Evolutionary conservation across 2,797 vertebrate species (phyloP).

Genomic region (Limosa lapponica): DNA sequence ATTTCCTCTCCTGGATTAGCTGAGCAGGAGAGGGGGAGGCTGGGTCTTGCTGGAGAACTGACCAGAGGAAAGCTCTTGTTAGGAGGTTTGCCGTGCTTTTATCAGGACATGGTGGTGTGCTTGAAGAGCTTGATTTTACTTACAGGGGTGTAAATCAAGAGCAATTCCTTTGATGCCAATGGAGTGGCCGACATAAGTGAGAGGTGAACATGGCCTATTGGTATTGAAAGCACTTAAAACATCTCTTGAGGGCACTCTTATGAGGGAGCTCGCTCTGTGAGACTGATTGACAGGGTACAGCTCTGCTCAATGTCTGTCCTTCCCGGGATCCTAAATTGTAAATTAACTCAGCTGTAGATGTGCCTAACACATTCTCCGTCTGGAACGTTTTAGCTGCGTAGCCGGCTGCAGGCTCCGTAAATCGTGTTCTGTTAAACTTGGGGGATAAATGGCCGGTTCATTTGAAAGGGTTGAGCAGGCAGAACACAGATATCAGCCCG

Average conservation of each 20-base stretch:
- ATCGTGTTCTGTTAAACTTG: not conserved
- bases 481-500: not conserved
- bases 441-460: not conserved
- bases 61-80: not conserved
- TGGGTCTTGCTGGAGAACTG: not conserved
- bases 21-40: not conserved
- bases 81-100: not conserved
- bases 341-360: not conserved
- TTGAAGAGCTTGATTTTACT: not conserved
- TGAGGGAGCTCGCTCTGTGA: not conserved
- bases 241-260: constrained; percentile 3
- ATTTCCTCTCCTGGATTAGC: not conserved
- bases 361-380: not conserved
- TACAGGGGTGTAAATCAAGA: not conserved
- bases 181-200: not conserved
- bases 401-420: not conserved
- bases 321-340: not conserved
- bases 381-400: not conserved
- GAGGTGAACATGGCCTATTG: not conserved
- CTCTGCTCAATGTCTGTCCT: constrained; percentile 1
- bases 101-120: not conserved
- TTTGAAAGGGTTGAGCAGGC: not conserved
- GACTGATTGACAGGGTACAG: constrained; percentile 18
- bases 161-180: not conserved
- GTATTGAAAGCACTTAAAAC: constrained; percentile 31